phyloP scores from a whole-genome alignment of 2,888 invertebrate species.

The Cosmia trapezina region DNA sequence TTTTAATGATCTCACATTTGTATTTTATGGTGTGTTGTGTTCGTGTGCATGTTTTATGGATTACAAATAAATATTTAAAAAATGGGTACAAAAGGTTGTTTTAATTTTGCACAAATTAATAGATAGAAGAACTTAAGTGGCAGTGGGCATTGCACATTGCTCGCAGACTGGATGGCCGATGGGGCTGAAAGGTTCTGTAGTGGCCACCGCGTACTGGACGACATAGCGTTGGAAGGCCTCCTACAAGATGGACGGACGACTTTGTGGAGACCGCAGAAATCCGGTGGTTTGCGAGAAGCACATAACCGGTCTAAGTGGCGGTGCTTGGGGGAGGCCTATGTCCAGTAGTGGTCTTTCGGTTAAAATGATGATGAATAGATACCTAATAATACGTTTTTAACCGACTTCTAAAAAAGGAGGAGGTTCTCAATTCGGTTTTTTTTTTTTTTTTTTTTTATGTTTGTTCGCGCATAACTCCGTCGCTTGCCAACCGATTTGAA shows the following conservation, averaged over 20 bases:
- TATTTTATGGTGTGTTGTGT: constrained; percentile 26
- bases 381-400: not conserved
- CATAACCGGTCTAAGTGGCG: not conserved
- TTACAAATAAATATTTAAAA: constrained; percentile 31
- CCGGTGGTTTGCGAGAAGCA: not conserved
- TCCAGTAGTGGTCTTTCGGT: not conserved
- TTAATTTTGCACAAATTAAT: not conserved
- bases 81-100: not conserved
- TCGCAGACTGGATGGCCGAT: not conserved
- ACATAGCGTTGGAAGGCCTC: not conserved
- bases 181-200: not conserved
- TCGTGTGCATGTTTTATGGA: constrained; percentile 31
- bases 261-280: not conserved
- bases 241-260: not conserved
- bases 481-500: too few relatives aligned
- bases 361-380: not conserved
- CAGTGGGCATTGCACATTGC: not conserved
- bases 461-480: too few relatives aligned
- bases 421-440: too few relatives aligned
- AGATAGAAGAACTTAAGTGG: too few relatives aligned
- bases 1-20: constrained; percentile 42
- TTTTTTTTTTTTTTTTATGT: too few relatives aligned
- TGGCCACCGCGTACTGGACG: not conserved
- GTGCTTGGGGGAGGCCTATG: too few relatives aligned
- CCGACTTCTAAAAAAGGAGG: too few relatives aligned